Evolutionary conservation across 1,140 invertebrate genomes (phyloP).

Genomic region (Neodiprion pinetum): DNA sequence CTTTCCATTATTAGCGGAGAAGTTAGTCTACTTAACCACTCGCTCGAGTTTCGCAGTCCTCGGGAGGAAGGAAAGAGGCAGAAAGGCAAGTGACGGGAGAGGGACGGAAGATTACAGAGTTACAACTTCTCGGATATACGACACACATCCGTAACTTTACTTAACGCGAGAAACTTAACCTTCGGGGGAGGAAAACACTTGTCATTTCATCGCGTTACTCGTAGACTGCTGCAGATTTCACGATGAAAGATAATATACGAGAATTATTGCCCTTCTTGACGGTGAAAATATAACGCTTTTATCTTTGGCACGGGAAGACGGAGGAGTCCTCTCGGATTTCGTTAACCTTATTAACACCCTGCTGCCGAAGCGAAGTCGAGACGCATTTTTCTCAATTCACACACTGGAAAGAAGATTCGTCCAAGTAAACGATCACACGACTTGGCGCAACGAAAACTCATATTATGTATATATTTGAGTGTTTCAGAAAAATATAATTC

Average conservation of each 20-base stretch:
- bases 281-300: no score
- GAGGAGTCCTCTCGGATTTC: no score
- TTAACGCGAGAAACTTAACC: neutral
- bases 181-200: neutral
- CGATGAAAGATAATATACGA: neutral
- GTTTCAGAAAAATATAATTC: no score
- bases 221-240: neutral
- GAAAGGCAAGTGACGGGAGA: neutral
- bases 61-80: no score
- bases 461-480: no score
- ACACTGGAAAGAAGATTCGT: no score
- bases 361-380: neutral
- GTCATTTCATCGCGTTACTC: neutral
- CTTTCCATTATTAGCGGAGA: conserved; percentile 53
- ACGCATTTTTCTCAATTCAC: neutral
- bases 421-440: no score
- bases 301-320: no score
- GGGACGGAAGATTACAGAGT: neutral
- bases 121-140: conserved; percentile 2
- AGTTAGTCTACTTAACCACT: conserved; percentile 43
- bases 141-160: neutral
- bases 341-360: neutral
- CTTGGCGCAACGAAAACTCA: no score
- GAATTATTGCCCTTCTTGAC: neutral
- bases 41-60: neutral